phyloP scores from a whole-genome alignment of 2,113 vertebrate species.

The Lepisosteus osseus region DNA sequence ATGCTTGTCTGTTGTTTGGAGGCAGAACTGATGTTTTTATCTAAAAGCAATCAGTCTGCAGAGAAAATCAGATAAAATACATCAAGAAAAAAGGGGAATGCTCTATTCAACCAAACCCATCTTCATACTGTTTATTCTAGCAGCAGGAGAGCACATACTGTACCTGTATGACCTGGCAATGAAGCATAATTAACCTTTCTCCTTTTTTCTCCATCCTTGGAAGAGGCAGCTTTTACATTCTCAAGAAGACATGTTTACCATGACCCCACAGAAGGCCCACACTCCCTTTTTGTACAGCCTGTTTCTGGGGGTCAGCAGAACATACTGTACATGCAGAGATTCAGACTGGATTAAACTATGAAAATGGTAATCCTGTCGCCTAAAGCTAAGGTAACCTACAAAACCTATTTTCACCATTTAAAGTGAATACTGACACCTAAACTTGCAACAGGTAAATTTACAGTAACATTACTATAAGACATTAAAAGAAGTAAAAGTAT shows the following conservation, averaged over 20 bases:
- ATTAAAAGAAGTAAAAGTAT: too few relatives aligned
- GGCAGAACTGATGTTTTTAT: neutral
- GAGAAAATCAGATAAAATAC: conserved; percentile 30
- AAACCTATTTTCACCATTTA: too few relatives aligned
- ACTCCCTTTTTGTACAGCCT: neutral
- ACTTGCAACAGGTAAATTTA: too few relatives aligned
- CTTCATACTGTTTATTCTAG: conserved; percentile 14
- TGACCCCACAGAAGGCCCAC: too few relatives aligned
- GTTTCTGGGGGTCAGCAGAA: too few relatives aligned
- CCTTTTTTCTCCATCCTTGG: conserved; percentile 28
- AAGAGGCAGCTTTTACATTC: neutral
- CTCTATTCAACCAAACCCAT: neutral
- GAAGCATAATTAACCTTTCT: conserved; percentile 68
- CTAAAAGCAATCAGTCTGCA: conserved; percentile 26
- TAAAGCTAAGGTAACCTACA: too few relatives aligned
- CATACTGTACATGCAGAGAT: too few relatives aligned
- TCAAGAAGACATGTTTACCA: neutral
- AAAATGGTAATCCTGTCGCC: too few relatives aligned
- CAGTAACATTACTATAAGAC: too few relatives aligned
- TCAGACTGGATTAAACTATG: too few relatives aligned
- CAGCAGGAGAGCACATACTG: conserved; percentile 21
- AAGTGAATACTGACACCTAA: too few relatives aligned
- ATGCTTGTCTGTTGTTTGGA: conserved; percentile 3
- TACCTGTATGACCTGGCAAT: conserved; percentile 10
- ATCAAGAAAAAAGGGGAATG: conserved; percentile 10